Evolutionary conservation across 2,888 invertebrate species (phyloP).

Genomic region (Callyntrura guangdongensis): DNA sequence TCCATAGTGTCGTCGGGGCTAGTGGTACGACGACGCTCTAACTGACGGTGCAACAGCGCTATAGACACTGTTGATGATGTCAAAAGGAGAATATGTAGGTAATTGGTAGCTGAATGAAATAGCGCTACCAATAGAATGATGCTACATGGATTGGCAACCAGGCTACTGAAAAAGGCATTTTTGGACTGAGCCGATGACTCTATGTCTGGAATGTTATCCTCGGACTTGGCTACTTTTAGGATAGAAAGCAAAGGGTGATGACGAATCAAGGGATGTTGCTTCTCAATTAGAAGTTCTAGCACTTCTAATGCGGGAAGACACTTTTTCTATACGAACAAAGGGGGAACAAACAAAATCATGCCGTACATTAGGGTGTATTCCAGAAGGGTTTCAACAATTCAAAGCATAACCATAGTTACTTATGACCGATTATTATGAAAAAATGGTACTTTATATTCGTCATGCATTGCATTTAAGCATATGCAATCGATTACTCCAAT

Average conservation of each 20-base stretch:
- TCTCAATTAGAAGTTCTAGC: constrained; percentile 94
- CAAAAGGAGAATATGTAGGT: constrained; percentile 71
- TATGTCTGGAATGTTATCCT: constrained; percentile 91
- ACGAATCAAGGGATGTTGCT: constrained; percentile 93
- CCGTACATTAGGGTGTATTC: not conserved
- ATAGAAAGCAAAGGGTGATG: constrained; percentile 95
- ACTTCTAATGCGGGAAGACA: constrained; percentile 93
- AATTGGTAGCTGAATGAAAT: constrained; percentile 67
- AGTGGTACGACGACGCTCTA: not conserved
- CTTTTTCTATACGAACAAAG: constrained; percentile 89
- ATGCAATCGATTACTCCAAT: too few species aligned
- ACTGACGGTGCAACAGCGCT: constrained; percentile 36
- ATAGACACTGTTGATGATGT: constrained; percentile 61
- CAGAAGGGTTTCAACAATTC: too few species aligned
- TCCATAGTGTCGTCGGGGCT: constrained; percentile 3
- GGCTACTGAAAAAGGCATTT: constrained; percentile 79
- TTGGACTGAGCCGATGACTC: constrained; percentile 86
- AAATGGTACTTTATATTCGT: too few species aligned
- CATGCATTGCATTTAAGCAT: too few species aligned
- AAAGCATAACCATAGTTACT: too few species aligned
- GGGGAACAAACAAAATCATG: not conserved
- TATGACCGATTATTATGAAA: too few species aligned
- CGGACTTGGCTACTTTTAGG: constrained; percentile 97
- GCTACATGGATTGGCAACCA: constrained; percentile 76
- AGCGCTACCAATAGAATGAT: constrained; percentile 72